A percentile compares a stretch with the other conserved stretches of the same genome.
Evolutionary conservation across 2,797 vertebrate species (phyloP).

Genomic region (Phylloscopus collybita): DNA sequence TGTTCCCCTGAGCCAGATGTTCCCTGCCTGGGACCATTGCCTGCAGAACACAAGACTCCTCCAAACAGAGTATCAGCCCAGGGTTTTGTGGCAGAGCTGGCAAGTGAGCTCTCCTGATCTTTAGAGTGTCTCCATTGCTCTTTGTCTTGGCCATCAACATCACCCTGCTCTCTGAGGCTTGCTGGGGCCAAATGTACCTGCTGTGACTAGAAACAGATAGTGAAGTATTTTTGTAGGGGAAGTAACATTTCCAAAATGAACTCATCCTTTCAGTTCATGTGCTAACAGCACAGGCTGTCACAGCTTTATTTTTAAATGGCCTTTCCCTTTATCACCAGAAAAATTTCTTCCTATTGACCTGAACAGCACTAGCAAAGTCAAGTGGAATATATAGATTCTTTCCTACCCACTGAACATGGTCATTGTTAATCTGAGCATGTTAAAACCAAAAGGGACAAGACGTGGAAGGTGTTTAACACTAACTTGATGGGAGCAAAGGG

Average conservation of each 20-base stretch:
- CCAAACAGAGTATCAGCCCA: neutral
- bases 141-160: neutral
- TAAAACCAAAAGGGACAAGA: constrained; percentile 43
- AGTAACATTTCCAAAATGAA: neutral
- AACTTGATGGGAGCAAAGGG: constrained; percentile 18
- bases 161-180: neutral
- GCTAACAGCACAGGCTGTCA: neutral
- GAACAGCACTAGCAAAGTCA: constrained; percentile 51
- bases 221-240: neutral
- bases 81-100: neutral
- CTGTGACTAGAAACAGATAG: neutral
- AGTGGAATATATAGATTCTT: constrained; percentile 46
- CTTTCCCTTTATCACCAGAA: constrained; percentile 34
- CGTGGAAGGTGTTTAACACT: neutral
- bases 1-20: neutral
- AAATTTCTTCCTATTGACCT: constrained; percentile 41
- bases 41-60: neutral
- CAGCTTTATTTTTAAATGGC: constrained; percentile 61
- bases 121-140: neutral
- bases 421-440: constrained; percentile 63
- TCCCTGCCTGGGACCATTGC: neutral
- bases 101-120: neutral
- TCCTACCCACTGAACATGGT: constrained; percentile 41
- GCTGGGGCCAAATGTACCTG: neutral
- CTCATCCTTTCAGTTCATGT: constrained; percentile 7